These are phyloP conservation scores for Cyanistes caeruleus DNA, from an alignment of 2,113 vertebrate species.

Conservation along the genomic window DNA sequence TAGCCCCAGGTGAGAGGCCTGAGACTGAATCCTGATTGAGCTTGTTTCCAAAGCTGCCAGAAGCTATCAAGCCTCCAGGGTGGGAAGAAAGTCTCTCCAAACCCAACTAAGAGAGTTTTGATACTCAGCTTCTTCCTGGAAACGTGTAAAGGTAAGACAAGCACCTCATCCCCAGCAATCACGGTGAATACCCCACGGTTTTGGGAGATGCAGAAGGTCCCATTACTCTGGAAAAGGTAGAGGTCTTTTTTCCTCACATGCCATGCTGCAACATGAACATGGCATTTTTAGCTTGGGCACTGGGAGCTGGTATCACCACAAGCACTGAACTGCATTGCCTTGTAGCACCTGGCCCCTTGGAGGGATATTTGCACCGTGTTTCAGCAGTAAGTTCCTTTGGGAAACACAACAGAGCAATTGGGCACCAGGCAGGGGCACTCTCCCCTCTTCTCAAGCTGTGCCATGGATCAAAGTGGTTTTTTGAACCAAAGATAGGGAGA, in stretches of 20 bases:
- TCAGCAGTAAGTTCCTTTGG: background rate
- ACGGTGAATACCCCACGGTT: background rate
- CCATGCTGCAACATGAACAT: rapidly evolving
- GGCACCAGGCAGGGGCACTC: background rate
- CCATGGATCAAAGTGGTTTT: background rate
- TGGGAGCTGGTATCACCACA: background rate
- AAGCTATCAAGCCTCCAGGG: background rate
- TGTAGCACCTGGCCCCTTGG: background rate
- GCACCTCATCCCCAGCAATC: background rate
- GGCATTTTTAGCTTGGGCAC: rapidly evolving
- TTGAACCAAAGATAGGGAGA: background rate
- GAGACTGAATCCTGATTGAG: background rate
- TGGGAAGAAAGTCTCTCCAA: background rate
- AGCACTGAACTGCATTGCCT: background rate
- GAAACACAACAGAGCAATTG: background rate
- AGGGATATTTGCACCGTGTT: background rate
- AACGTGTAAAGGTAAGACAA: background rate
- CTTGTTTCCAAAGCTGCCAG: background rate
- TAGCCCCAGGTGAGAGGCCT: conserved; percentile 3
- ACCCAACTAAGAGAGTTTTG: background rate
- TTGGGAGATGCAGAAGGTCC: background rate
- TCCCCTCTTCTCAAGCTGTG: background rate
- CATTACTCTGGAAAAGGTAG: background rate
- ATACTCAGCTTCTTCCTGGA: background rate
- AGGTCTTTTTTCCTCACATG: background rate